These are phyloP conservation scores for Galagoides demidoff DNA, from an alignment of 2,797 vertebrate species.

Conservation along the genomic window DNA sequence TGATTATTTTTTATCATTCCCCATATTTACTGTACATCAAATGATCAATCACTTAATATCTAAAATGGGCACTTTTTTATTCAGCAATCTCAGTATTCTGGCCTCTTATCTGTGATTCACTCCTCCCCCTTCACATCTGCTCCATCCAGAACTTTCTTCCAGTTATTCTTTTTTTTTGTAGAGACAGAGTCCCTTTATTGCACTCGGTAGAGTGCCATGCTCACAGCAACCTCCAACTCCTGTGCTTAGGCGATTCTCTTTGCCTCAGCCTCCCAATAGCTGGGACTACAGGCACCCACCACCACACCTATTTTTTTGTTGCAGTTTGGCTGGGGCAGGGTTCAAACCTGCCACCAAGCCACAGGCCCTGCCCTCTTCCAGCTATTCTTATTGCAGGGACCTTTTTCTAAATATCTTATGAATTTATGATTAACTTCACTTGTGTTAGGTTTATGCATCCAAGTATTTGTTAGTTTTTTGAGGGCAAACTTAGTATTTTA, in stretches of 20 bases:
- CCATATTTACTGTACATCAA: neutral
- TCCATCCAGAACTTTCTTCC: neutral
- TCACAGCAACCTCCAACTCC: too few species aligned
- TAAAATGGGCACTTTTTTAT: neutral
- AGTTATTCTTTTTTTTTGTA: too few species aligned
- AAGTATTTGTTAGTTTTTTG: neutral
- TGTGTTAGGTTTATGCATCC: neutral
- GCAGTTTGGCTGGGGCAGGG: too few species aligned
- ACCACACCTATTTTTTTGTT: too few species aligned
- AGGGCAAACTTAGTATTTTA: neutral
- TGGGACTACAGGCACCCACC: too few species aligned
- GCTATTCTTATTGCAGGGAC: fast-evolving
- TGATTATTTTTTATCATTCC: neutral
- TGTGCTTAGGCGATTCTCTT: too few species aligned
- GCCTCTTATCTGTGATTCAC: neutral
- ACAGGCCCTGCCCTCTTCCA: too few species aligned
- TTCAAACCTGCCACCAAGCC: too few species aligned
- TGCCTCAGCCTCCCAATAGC: too few species aligned
- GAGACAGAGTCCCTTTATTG: too few species aligned
- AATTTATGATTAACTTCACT: neutral
- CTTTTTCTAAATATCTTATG: neutral
- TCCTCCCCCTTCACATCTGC: neutral
- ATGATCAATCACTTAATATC: neutral
- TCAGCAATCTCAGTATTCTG: neutral
- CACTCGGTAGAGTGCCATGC: too few species aligned